Evolutionary conservation across 2,113 vertebrate genomes (phyloP).

Genomic region (Trogon surrucura): DNA sequence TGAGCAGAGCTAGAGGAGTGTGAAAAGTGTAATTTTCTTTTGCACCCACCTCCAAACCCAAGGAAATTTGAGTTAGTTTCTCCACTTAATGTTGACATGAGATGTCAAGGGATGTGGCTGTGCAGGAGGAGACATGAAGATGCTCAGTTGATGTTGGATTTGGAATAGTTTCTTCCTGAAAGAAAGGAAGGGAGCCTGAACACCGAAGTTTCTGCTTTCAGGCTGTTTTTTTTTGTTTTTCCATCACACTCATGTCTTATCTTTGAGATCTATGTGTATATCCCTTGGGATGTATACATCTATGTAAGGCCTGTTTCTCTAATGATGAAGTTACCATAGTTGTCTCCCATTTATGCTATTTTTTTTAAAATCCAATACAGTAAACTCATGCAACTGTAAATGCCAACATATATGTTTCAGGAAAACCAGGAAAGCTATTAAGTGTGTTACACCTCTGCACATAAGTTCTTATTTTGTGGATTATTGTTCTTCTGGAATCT

Average conservation of each 20-base stretch:
- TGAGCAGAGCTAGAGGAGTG: not conserved
- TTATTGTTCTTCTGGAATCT: conserved; percentile 31
- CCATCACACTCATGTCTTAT: not conserved
- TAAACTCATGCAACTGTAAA: not conserved
- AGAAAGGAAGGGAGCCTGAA: not conserved
- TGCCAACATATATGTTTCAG: not conserved
- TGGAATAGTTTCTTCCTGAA: not conserved
- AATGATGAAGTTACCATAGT: not conserved
- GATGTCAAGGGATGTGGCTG: not conserved
- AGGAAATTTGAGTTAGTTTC: not conserved
- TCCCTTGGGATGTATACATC: not conserved
- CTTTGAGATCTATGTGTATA: not conserved
- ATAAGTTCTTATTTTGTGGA: conserved; percentile 47
- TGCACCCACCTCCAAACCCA: not conserved
- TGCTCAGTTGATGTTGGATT: not conserved
- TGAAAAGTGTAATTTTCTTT: not conserved
- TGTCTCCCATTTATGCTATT: not conserved
- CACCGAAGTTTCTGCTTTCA: not conserved
- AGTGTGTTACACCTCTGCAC: not conserved
- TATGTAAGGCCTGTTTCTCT: not conserved
- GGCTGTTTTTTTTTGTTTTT: not conserved
- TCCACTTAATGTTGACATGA: not conserved
- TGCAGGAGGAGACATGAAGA: not conserved
- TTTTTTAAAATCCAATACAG: not conserved
- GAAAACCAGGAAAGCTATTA: conserved; percentile 14